Conservation (phyloP, 2,113 vertebrate species). For the Gymnobelideus leadbeateri region DNA sequence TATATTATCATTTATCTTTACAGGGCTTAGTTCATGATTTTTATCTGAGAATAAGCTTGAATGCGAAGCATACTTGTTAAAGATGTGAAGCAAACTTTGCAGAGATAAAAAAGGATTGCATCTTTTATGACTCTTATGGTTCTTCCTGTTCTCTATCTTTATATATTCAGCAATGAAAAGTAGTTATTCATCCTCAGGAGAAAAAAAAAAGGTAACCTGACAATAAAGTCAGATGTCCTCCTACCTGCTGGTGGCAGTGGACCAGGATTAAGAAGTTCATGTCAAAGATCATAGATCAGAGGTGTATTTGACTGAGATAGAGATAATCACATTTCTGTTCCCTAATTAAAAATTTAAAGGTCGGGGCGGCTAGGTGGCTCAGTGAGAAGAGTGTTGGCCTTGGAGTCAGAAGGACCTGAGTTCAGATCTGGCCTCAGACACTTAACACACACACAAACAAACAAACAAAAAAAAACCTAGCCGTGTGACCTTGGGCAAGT, state of each 20-base stretch:
- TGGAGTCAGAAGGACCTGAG: too few relatives aligned
- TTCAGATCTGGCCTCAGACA: too few relatives aligned
- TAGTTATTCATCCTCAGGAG: neutral
- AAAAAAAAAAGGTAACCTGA: neutral
- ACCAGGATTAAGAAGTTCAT: neutral
- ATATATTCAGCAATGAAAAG: neutral
- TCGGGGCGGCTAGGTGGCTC: too few relatives aligned
- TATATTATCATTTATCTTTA: neutral
- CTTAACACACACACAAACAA: too few relatives aligned
- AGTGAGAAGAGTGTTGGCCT: too few relatives aligned
- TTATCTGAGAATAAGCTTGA: neutral
- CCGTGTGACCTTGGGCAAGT: too few relatives aligned
- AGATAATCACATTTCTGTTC: slow-evolving; percentile 46
- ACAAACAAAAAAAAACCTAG: too few relatives aligned
- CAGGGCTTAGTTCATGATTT: neutral
- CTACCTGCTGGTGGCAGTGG: neutral
- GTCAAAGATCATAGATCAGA: slow-evolving; percentile 24
- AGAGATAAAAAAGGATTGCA: neutral
- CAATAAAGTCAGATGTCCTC: neutral
- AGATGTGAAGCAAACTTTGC: neutral
- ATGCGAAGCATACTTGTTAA: neutral
- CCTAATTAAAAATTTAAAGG: neutral
- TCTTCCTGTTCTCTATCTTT: neutral
- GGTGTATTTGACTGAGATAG: neutral
- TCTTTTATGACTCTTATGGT: neutral